A percentile compares a stretch with the other conserved stretches of the same genome.
These are phyloP conservation scores for Lathamus discolor DNA, from an alignment of 2,113 vertebrate genomes.

Conservation along the genomic window DNA sequence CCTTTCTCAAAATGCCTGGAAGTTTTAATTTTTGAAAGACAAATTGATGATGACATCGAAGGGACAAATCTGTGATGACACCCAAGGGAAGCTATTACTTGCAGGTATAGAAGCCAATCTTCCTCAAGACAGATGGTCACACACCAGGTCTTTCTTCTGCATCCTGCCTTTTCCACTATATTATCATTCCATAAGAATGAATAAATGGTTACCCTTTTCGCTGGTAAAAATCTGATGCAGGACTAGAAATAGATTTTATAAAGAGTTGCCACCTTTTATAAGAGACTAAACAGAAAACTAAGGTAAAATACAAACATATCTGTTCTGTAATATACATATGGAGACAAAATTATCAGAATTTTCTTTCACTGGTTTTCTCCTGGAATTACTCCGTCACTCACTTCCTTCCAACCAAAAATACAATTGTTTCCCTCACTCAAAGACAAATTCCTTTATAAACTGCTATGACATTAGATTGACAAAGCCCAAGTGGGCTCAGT, in stretches of 20 bases:
- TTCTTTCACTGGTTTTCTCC: not conserved
- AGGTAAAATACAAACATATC: not conserved
- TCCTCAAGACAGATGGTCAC: not conserved
- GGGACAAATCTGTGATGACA: not conserved
- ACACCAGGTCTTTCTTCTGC: not conserved
- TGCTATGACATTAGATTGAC: not conserved
- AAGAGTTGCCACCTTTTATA: not conserved
- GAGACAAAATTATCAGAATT: not conserved
- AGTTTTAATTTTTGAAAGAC: not conserved
- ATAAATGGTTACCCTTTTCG: not conserved
- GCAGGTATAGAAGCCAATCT: not conserved
- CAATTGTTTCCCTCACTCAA: not conserved
- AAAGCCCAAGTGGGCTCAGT: not conserved
- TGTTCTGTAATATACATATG: not conserved
- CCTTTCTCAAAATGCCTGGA: not conserved
- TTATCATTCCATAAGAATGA: not conserved
- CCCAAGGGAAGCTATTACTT: not conserved
- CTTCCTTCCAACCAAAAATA: not conserved
- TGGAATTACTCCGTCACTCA: not conserved
- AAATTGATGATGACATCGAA: not conserved
- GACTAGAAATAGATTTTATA: not conserved
- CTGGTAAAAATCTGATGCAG: not conserved
- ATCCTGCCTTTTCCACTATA: not conserved
- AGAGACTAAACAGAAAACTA: not conserved
- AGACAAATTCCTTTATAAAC: not conserved